Evolutionary conservation across 53 echinoderm and acorn worm genomes (phyloP).

Genomic region (Temnopleurus reevesii): DNA sequence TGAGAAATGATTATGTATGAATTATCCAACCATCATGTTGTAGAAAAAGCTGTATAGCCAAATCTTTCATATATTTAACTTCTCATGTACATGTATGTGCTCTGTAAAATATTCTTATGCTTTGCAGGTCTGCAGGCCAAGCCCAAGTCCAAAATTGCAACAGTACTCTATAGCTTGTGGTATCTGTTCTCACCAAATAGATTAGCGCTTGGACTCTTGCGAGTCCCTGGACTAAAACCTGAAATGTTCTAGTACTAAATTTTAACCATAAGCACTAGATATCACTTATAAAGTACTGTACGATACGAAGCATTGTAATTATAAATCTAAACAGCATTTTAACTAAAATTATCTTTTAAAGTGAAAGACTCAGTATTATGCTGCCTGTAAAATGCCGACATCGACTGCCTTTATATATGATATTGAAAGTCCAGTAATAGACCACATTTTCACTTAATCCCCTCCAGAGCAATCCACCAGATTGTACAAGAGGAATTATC

Average conservation of each 20-base stretch:
- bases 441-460: too few relatives aligned
- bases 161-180: constrained; percentile 9
- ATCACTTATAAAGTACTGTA: too few relatives aligned
- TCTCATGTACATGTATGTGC: not conserved
- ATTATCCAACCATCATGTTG: constrained; percentile 5
- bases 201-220: too few relatives aligned
- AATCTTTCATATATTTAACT: constrained; percentile 6
- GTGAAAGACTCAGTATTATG: not conserved
- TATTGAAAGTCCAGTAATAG: not conserved
- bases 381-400: not conserved
- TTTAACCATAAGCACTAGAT: not conserved
- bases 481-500: too few relatives aligned
- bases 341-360: not conserved
- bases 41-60: constrained; percentile 21
- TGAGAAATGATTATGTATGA: not conserved
- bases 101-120: not conserved
- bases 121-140: constrained; percentile 20
- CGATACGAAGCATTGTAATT: not conserved
- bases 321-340: not conserved
- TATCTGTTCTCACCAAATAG: not conserved
- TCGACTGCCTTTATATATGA: not conserved
- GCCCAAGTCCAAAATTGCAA: not conserved
- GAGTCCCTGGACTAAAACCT: not conserved
- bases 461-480: too few relatives aligned
- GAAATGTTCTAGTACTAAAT: constrained; percentile 1